Conservation (phyloP, 2,797 vertebrate species). For the Rhinogobio ventralis region DNA sequence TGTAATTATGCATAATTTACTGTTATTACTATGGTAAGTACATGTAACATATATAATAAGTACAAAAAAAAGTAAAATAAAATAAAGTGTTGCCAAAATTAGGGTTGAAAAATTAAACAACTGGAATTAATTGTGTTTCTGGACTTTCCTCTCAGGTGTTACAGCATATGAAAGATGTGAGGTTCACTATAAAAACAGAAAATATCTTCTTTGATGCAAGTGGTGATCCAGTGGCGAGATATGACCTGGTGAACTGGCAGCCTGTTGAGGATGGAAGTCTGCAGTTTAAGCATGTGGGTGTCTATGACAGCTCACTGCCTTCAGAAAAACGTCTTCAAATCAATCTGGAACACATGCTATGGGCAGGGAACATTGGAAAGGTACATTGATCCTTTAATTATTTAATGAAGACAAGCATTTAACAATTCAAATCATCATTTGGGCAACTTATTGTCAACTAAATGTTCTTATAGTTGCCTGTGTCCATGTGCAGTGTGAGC, state of each 20-base stretch:
- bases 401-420: background rate
- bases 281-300: conserved; percentile 73
- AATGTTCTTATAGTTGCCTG: conserved; percentile 64
- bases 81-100: too few relatives aligned
- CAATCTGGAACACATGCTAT: conserved; percentile 65
- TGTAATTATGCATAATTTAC: too few relatives aligned
- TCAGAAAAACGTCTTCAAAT: conserved; percentile 67
- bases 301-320: conserved; percentile 73
- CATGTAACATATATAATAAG: too few relatives aligned
- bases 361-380: conserved; percentile 66
- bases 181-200: conserved; percentile 55
- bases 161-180: conserved; percentile 48
- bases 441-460: background rate
- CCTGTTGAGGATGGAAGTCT: conserved; percentile 61
- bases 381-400: conserved; percentile 35
- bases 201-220: conserved; percentile 67
- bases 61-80: too few relatives aligned
- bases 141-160: background rate
- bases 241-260: conserved; percentile 80
- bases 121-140: background rate
- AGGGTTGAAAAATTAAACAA: background rate
- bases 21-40: too few relatives aligned
- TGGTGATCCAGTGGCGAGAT: conserved; percentile 71
- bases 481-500: conserved; percentile 75
- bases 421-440: background rate